Conservation (phyloP, 2,888 invertebrate genomes). For the Platycheirus albimanus region DNA sequence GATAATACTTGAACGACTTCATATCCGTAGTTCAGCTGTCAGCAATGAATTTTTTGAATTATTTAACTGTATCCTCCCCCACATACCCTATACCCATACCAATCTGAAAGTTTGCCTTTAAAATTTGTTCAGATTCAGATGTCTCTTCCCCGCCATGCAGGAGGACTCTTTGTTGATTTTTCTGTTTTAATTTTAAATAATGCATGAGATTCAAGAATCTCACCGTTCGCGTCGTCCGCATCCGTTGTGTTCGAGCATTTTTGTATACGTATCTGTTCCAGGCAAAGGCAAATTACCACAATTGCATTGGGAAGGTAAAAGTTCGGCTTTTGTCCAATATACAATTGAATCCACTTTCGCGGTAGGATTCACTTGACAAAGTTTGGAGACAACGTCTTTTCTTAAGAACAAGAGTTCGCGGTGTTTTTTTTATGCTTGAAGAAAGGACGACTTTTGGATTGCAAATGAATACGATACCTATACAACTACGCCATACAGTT, state of each 20-base stretch:
- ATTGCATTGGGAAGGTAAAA: conserved; percentile 61
- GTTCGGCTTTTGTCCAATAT: conserved; percentile 49
- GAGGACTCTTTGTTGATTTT: conserved; percentile 67
- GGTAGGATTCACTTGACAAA: conserved; percentile 71
- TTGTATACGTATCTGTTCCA: too few relatives aligned
- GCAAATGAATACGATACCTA: conserved; percentile 30
- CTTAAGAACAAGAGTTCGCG: conserved; percentile 42
- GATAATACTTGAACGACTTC: conserved; percentile 52
- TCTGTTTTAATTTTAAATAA: conserved; percentile 68
- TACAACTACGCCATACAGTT: conserved; percentile 34
- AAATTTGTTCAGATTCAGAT: conserved; percentile 33
- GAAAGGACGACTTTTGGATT: background rate
- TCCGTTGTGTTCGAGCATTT: too few relatives aligned
- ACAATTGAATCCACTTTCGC: conserved; percentile 70
- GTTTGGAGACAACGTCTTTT: conserved; percentile 54
- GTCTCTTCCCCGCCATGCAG: conserved; percentile 29
- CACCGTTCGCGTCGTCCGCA: background rate
- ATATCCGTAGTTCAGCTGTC: conserved; percentile 22
- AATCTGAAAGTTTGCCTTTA: conserved; percentile 57
- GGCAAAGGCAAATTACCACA: conserved; percentile 49
- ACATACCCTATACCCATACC: conserved; percentile 1
- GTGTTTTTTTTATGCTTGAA: conserved; percentile 2
- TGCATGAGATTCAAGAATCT: conserved; percentile 65
- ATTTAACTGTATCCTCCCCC: conserved; percentile 45
- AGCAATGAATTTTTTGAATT: conserved; percentile 57